phyloP scores from a whole-genome alignment of 2,888 invertebrate genomes.

The Tinea pellionella region DNA sequence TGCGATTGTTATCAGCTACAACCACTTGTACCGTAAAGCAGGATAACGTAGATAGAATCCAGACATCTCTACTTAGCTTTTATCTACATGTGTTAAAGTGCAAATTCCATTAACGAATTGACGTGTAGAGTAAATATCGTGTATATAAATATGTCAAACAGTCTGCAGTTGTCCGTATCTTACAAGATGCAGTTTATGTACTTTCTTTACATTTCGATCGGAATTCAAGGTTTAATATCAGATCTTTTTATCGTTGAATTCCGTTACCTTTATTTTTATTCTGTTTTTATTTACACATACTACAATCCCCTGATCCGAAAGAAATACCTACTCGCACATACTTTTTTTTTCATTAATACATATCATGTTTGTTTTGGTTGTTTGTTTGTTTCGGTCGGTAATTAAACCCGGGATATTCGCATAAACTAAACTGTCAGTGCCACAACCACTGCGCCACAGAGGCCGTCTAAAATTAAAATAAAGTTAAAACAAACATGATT shows the following conservation, averaged over 20 bases:
- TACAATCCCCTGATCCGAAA: too few relatives aligned
- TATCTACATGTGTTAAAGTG: neutral
- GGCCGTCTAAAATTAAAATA: too few relatives aligned
- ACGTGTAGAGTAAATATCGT: neutral
- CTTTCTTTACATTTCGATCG: neutral
- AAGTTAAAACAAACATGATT: too few relatives aligned
- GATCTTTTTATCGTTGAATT: neutral
- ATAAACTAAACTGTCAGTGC: too few relatives aligned
- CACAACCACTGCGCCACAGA: too few relatives aligned
- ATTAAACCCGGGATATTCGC: too few relatives aligned
- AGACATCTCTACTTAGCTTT: neutral
- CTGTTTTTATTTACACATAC: too few relatives aligned
- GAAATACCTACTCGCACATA: too few relatives aligned
- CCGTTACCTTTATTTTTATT: neutral
- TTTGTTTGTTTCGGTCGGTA: too few relatives aligned
- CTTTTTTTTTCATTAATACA: too few relatives aligned
- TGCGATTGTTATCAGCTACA: neutral
- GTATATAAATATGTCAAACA: slow-evolving; percentile 7
- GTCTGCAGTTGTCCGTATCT: slow-evolving; percentile 5
- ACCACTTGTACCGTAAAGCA: neutral
- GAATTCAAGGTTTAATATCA: neutral
- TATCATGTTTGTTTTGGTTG: too few relatives aligned
- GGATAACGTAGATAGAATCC: neutral
- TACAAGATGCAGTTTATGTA: slow-evolving; percentile 3
- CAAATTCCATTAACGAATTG: neutral